Base-by-base conservation (phyloP, 2,888 invertebrate species). In the Philonicus albiceps region DNA sequence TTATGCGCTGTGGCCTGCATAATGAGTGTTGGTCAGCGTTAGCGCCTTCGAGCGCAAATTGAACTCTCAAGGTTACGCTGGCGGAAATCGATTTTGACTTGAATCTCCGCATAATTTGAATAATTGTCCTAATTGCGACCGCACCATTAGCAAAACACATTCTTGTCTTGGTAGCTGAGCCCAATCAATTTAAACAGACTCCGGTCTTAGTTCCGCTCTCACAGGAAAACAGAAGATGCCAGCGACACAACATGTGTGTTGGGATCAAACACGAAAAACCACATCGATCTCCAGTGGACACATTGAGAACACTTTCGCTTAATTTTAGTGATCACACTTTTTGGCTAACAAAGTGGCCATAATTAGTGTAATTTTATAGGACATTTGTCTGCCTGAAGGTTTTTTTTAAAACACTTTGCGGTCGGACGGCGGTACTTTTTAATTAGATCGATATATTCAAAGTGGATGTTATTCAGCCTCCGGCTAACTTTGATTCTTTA, bases 291-390 rank as follows among this genome's bases (percentile, higher is more conserved):
- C 22, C 43, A 30, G n/a, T 19, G 37, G 22, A 30, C 16, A 13
- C 27, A 49, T 27, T 27, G 16, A 4, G 27, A 78, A 78, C n/a
- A 49, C 16, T 22, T 43, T 78, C 49, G 49, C 49, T 16, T 76
- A 4, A 40, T 64, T 64, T 64, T 19, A 11, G 16, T 16, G 22
- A 49, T 27, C 22, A 13, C 37, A 37, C 43, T 37, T 43, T 78
- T 78, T 49, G 49, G 27, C 27, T 49, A 49, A 78, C 49, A 53
- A 78, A 78, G 43, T 78, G 78, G 30, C 49, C 78, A 16, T 78
- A 78, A 78, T 78, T 78, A 37, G 22, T 16, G 16, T 49, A 78
- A 78, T 78, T 78, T 78, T 43, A 78, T 78, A 64, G 22, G 64
- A 64, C 49, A 49, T 30, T 49, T 74, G 2, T 11, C 16, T 8